Evolutionary conservation across 2,113 vertebrate species (phyloP).

Genomic region (Sterna hirundo): DNA sequence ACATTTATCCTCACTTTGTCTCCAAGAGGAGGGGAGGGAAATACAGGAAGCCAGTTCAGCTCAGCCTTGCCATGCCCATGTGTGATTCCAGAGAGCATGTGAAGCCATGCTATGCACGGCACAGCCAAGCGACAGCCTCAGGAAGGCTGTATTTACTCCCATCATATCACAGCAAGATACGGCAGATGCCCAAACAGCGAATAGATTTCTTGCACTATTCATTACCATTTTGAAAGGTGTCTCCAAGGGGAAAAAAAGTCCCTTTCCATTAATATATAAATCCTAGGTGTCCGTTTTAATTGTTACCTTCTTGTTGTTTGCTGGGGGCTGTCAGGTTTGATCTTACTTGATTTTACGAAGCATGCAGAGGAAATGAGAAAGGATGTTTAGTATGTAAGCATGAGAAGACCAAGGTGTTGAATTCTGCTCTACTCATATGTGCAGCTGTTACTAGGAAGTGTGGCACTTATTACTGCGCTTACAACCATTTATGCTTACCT

Average conservation of each 20-base stretch:
- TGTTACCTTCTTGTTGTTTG: not conserved
- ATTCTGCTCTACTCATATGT: not conserved
- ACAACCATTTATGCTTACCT: not conserved
- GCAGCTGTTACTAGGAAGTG: not conserved
- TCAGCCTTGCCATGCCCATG: not conserved
- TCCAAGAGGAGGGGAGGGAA: not conserved
- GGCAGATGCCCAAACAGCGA: not conserved
- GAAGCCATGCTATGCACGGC: not conserved
- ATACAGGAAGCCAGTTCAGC: not conserved
- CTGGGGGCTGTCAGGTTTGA: not conserved
- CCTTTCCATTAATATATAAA: not conserved
- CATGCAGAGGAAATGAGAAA: not conserved
- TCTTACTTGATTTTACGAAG: not conserved
- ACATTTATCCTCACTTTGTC: not conserved
- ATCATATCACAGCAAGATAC: not conserved
- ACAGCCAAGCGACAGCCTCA: not conserved
- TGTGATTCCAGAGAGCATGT: not conserved
- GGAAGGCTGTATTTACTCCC: not conserved
- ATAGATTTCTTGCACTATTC: not conserved
- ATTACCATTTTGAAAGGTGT: not conserved
- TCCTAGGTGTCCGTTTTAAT: not conserved
- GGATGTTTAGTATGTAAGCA: not conserved
- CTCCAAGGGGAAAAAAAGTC: not conserved
- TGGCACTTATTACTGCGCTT: not conserved
- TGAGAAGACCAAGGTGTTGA: not conserved